Percentiles rank a stretch among this genome's conserved stretches.
These are phyloP conservation scores for Dinothrombium tinctorium DNA, from an alignment of 1,140 invertebrate genomes.

Conservation along the genomic window DNA sequence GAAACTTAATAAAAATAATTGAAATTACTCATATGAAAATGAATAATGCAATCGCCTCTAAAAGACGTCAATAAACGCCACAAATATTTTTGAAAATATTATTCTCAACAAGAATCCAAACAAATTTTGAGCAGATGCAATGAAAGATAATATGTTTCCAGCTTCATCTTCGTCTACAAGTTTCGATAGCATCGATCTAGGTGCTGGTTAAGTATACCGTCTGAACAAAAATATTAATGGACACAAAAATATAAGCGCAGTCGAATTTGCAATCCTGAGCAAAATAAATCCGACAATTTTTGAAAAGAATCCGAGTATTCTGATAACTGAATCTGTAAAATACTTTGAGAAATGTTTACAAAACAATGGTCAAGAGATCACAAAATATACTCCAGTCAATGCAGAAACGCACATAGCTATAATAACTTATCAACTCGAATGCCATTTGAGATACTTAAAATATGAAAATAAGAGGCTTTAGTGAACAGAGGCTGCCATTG, in stretches of 20 bases:
- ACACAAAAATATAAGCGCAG: conserved; percentile 4
- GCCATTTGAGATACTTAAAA: conserved; percentile 20
- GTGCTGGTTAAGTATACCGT: conserved; percentile 23
- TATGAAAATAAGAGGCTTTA: conserved; percentile 21
- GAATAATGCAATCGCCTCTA: too few relatives aligned
- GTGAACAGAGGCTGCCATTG: conserved; percentile 19
- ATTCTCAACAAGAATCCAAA: too few relatives aligned
- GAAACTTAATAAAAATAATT: too few relatives aligned
- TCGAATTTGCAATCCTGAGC: conserved; percentile 19
- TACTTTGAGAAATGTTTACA: conserved; percentile 9
- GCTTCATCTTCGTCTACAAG: conserved; percentile 23
- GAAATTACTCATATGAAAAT: too few relatives aligned
- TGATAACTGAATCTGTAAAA: conserved; percentile 19
- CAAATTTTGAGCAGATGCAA: conserved; percentile 23
- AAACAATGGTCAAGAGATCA: conserved; percentile 19
- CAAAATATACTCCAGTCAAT: conserved; percentile 20
- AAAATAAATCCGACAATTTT: conserved; percentile 19
- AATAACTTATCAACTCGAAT: conserved; percentile 21
- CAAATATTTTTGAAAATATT: too few relatives aligned
- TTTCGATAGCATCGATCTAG: conserved; percentile 24
- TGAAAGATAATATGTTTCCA: conserved; percentile 25
- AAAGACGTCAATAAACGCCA: too few relatives aligned
- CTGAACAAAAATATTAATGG: conserved; percentile 19
- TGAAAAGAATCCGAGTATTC: conserved; percentile 21
- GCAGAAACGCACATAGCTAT: conserved; percentile 22